These are phyloP conservation scores for Neogobius melanostomus DNA, from an alignment of 2,113 vertebrate genomes.

Conservation along the genomic window DNA sequence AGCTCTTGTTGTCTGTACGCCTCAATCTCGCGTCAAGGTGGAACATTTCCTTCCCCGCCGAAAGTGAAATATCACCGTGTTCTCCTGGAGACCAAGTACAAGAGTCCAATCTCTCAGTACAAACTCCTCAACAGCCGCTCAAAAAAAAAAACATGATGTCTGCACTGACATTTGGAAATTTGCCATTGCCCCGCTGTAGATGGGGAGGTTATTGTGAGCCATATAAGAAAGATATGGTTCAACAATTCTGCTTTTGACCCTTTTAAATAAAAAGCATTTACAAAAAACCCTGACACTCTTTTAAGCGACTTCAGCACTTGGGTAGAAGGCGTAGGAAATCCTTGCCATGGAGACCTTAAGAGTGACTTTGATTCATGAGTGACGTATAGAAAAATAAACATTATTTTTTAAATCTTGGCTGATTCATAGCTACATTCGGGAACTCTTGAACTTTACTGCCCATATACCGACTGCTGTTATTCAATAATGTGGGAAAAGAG, in stretches of 20 bases:
- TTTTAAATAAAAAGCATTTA: conserved; percentile 2
- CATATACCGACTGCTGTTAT: no score
- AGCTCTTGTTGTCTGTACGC: not conserved
- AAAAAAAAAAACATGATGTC: not conserved
- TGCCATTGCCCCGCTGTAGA: not conserved
- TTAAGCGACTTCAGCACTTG: not conserved
- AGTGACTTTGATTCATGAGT: not conserved
- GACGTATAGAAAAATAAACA: not conserved
- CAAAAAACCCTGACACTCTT: not conserved
- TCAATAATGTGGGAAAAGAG: no score
- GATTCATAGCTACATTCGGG: not conserved
- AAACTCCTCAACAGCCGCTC: not conserved
- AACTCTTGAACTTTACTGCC: no score
- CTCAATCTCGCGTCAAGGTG: conserved; percentile 2
- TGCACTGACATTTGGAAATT: not conserved
- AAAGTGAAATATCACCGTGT: conserved; percentile 6
- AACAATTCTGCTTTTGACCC: conserved; percentile 1
- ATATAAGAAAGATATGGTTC: not conserved
- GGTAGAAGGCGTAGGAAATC: not conserved
- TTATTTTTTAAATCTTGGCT: not conserved
- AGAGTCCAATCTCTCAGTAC: conserved; percentile 9
- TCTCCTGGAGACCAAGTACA: not conserved
- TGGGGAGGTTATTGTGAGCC: not conserved
- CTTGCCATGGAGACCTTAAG: not conserved
- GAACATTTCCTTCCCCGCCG: not conserved